Evolutionary conservation across 2,888 invertebrate genomes (phyloP), one percentile per base, ranked within the genome.

Genomic region (Xestoiulus laeticollis): DNA sequence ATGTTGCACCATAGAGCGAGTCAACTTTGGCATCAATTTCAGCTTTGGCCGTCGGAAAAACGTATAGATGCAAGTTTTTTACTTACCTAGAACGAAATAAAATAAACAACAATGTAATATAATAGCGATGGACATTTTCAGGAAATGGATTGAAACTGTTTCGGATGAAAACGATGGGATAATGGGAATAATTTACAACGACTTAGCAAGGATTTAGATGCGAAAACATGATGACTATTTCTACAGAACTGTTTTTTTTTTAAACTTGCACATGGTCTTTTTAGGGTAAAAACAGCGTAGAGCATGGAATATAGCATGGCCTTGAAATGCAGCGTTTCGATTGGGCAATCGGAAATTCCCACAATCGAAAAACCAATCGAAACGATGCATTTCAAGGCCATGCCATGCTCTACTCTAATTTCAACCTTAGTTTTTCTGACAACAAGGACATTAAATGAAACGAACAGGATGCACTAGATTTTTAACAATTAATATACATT

Each of bases 81-180:
- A 78, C 78, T 78, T 78, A 78, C 78, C 78, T 78, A 78, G 78
- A 30, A 78, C 14, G 14, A 78, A 30, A 78, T 30, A 78, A 78
- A 78, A 78, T 1, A n/a, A 30, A 26, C 78, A 30, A 26, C 19
- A 38, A n/a, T n/a, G 38, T 38, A 8, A 38, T 5, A 38, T 8
- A 38, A 38, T 8, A 38, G 38, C 5, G n/a, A n/a, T n/a, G n/a
- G 8, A 38, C 26, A 78, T 30, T 78, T 8, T 78, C 0, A 14
- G 14, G 30, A 78, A 78, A 30, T 12, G 30, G 30, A 30, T 14
- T 30, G 26, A 30, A 26, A 19, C 8, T 22, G 26, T 68, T 19
- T 22, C 4, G 22, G 0, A 8, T 19, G 19, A 68, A 59, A 59
- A 59, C 4, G n/a, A 26, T 68, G 68, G 26, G 68, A 19, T 68